phyloP scores from a whole-genome alignment of 23 tunicate genomes.

The Ascidia mentula region DNA sequence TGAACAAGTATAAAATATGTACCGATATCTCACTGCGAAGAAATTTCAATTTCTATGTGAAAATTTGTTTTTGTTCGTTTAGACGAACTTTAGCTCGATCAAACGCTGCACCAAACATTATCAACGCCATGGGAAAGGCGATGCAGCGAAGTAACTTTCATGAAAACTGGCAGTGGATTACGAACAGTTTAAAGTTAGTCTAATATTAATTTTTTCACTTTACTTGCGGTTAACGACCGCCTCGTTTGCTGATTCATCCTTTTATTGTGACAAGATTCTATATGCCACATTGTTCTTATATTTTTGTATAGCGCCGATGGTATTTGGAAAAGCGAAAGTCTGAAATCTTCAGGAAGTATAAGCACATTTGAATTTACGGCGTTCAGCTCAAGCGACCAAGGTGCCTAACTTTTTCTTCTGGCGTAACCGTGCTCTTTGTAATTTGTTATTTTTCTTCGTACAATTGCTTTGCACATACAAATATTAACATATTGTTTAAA shows the following conservation, averaged over 20 bases:
- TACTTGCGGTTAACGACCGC: background rate
- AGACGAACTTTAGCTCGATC: background rate
- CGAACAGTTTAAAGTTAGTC: background rate
- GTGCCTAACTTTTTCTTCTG: background rate
- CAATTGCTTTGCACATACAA: no score
- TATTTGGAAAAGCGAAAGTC: background rate
- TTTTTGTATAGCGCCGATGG: background rate
- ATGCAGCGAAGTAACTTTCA: background rate
- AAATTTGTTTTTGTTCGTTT: background rate
- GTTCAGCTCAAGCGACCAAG: background rate
- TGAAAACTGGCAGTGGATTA: conserved; percentile 2
- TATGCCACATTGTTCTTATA: background rate
- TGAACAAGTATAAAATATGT: background rate
- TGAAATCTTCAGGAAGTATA: background rate
- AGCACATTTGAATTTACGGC: background rate
- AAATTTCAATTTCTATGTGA: no score
- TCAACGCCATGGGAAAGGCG: background rate
- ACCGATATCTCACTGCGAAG: background rate
- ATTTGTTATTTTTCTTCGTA: no score
- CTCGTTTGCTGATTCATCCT: no score
- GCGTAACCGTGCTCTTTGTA: no score
- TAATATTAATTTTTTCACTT: background rate
- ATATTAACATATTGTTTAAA: no score
- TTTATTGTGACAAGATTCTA: no score
- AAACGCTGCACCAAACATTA: background rate